Evolutionary conservation across 1,140 invertebrate genomes (phyloP), one percentile per base, ranked within the genome.

Genomic region (Dreissena polymorpha): DNA sequence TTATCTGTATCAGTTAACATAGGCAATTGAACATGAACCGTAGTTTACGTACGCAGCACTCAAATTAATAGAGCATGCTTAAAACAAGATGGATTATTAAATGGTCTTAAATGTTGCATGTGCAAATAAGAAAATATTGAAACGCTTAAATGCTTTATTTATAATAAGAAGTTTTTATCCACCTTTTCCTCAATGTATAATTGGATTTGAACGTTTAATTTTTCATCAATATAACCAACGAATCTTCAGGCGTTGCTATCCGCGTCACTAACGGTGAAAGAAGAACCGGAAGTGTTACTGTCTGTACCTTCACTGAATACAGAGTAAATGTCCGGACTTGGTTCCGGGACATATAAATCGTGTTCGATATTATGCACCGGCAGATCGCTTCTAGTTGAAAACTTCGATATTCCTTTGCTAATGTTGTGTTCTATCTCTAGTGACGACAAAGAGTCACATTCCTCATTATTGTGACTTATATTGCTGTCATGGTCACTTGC

Each of bases 271-370:
- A 27, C 63, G 8, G 72, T 74, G 25, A 60, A 74, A 74, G 55
- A 63, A 29, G 74, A 77, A 67, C 50, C 74, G 16, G 63, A 50
- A 18, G 74, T 65, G 29, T 69, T 64, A 81, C 78, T 81, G 57
- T 60, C 78, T n/a, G 55, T 64, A 10, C 29, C 57, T 27, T 81
- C 78, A 51, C 78, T 81, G 23, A 60, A 29, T 16, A 72, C n/a
- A 21, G 78, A 81, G 64, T 60, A 81, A 23, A 81, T 50, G 21
- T 81, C 78, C 14, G 78, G 78, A 64, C 69, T 81, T 49, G 53
- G 71, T 63, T 81, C 78, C 14, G 78, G 21, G 23, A 12, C 50
- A 27, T 81, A 72, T 21, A 72, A 29, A 50, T 63, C 78, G 25
- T 60, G 16, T 23, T 81, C 68, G 27, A 81, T 64, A 14, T 81